Evolutionary conservation across 2,113 vertebrate species (phyloP).

Genomic region (Bombycilla garrulus): DNA sequence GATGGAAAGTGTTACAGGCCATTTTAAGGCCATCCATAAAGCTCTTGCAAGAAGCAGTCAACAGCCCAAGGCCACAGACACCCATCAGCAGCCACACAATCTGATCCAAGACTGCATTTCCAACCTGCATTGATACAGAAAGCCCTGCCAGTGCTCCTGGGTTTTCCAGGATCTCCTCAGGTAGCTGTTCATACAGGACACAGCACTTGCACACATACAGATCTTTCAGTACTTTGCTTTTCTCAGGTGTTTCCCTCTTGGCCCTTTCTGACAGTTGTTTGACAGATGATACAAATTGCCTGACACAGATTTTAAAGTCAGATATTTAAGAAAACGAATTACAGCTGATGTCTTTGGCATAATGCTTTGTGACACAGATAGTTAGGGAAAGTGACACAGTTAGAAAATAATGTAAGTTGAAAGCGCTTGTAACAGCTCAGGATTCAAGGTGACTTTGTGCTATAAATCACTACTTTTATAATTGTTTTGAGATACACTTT

Average conservation of each 20-base stretch:
- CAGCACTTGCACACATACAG: not conserved
- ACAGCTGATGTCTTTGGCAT: slow-evolving; percentile 27
- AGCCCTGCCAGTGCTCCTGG: not conserved
- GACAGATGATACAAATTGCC: slow-evolving; percentile 57
- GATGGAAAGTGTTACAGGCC: not conserved
- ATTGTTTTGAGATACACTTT: slow-evolving; percentile 7
- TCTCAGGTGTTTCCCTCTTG: slow-evolving; percentile 62
- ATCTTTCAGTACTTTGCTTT: not conserved
- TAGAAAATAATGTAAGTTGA: slow-evolving; percentile 47
- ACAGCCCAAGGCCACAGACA: not conserved
- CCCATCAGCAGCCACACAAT: not conserved
- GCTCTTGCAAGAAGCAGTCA: not conserved
- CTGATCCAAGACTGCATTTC: not conserved
- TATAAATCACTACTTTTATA: not conserved
- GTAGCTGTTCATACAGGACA: not conserved
- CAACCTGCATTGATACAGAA: not conserved
- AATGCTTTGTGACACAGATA: slow-evolving; percentile 55
- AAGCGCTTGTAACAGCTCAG: not conserved
- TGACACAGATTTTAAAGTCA: slow-evolving; percentile 53
- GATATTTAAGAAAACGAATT: slow-evolving; percentile 63
- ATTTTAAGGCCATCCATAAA: not conserved
- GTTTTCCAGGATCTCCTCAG: not conserved
- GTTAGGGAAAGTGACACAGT: slow-evolving; percentile 36
- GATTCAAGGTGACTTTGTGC: slow-evolving; percentile 53
- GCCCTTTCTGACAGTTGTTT: slow-evolving; percentile 48